Base-by-base conservation (phyloP, 2,113 vertebrate species). In the Ictidomys tridecemlineatus region DNA sequence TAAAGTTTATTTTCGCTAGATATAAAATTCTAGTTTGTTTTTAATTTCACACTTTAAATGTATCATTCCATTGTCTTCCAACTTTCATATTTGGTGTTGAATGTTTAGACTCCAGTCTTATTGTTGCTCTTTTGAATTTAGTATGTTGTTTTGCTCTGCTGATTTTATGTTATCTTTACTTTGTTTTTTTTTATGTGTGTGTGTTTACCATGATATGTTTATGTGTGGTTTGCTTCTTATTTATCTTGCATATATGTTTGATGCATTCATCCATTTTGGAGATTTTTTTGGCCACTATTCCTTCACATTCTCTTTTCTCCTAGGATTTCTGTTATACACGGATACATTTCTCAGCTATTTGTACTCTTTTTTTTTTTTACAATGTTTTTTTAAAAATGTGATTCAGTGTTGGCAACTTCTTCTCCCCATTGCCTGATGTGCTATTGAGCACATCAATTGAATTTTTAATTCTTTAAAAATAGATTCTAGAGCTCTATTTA, bases 111-210 rank as follows among this genome's bases (percentile, higher is more conserved):
- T 48, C 70, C 39, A 72, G 16, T 58, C 61, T 93, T 69, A 78
- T 37, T 70, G 9, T 93, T 93, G 34, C 34, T 61, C 17, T 58
- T 93, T 93, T 93, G 73, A 88, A 72, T 37, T 17, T 87, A 80
- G 32, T 72, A n/a, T 72, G 12, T 45, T 72, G 17, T 58, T 93
- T 70, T 58, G 2, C 83, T 70, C 67, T 69, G 65, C 28, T 70
- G 13, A n/a, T 39, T 72, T 70, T 87, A 4, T 39, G 26, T 69
- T 70, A 32, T 39, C 12, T 53, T 79, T 56, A 5, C 53, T 79
- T 79, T 56, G 30, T 7, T 70, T 87, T 87, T 48, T 61, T 39
- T 48, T 45, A 1, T 45, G 42, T 45, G 7, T 5, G 26, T 53
- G 45, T 93, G n/a, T 63, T 77, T 76, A 37, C 48, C 28, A 26